Percentiles rank a stretch among this genome's conserved stretches.
phyloP scores from a whole-genome alignment of 2,797 vertebrate species.

The Pseudotriccus pelzelni region DNA sequence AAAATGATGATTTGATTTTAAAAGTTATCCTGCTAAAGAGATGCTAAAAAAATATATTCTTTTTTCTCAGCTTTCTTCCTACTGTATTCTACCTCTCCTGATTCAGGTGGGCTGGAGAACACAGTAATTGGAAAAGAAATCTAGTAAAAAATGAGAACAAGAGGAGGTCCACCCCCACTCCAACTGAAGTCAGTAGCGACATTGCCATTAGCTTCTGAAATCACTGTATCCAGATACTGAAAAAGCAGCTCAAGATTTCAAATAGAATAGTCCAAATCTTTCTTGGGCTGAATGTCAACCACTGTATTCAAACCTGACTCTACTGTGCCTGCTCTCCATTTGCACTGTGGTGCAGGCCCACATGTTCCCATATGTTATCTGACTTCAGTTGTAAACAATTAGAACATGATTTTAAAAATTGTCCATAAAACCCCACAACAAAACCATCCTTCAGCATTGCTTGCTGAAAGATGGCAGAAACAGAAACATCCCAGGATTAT shows the following conservation, averaged over 20 bases:
- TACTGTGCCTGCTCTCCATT: neutral
- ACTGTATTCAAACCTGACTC: neutral
- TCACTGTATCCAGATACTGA: neutral
- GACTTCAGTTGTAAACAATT: neutral
- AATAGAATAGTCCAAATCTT: neutral
- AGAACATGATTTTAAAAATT: neutral
- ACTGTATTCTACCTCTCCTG: constrained; percentile 10
- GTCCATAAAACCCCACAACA: neutral
- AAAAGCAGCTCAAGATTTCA: neutral
- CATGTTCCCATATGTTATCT: neutral
- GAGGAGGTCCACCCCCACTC: neutral
- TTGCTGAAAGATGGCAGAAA: neutral
- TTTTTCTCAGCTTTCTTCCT: neutral
- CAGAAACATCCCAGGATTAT: neutral
- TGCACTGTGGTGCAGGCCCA: neutral
- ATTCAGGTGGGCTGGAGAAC: constrained; percentile 22
- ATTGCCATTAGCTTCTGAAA: neutral
- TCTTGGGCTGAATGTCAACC: neutral
- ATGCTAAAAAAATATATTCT: neutral
- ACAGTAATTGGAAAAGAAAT: constrained; percentile 18
- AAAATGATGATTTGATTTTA: constrained; percentile 2
- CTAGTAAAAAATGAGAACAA: neutral
- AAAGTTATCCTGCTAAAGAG: neutral
- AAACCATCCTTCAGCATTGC: neutral
- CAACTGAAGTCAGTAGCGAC: neutral